Percentiles rank a stretch among this genome's conserved stretches.
Evolutionary conservation across 1,140 invertebrate genomes (phyloP).

Genomic region (Pissodes strobi): DNA sequence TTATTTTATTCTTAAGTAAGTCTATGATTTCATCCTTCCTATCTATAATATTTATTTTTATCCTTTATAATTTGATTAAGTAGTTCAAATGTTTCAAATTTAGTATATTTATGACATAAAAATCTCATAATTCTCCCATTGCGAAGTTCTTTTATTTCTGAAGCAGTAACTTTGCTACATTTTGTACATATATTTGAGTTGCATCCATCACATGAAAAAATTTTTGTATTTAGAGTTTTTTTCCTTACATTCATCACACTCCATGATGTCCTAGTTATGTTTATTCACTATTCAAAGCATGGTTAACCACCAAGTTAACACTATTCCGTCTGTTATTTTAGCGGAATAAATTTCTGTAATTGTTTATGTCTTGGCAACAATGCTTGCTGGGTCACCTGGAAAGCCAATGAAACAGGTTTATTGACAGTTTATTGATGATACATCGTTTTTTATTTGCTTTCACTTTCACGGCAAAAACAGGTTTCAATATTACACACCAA

Average conservation of each 20-base stretch:
- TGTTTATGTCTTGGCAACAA: too few relatives aligned
- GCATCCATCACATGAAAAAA: background rate
- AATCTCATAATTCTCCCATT: too few relatives aligned
- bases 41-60: background rate
- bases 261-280: too few relatives aligned
- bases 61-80: background rate
- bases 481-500: background rate
- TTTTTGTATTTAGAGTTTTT: background rate
- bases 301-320: too few relatives aligned
- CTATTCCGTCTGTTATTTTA: too few relatives aligned
- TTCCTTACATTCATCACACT: background rate
- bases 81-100: background rate
- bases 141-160: background rate
- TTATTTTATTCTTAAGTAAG: background rate
- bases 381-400: too few relatives aligned
- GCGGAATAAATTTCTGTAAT: too few relatives aligned
- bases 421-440: too few relatives aligned
- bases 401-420: too few relatives aligned
- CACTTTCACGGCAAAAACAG: background rate
- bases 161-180: too few relatives aligned
- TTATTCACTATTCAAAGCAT: too few relatives aligned
- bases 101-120: too few relatives aligned
- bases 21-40: background rate
- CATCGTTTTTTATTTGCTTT: background rate
- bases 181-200: background rate